These are phyloP conservation scores for Smittia aterrima DNA, from an alignment of 2,888 invertebrate genomes.

Conservation along the genomic window DNA sequence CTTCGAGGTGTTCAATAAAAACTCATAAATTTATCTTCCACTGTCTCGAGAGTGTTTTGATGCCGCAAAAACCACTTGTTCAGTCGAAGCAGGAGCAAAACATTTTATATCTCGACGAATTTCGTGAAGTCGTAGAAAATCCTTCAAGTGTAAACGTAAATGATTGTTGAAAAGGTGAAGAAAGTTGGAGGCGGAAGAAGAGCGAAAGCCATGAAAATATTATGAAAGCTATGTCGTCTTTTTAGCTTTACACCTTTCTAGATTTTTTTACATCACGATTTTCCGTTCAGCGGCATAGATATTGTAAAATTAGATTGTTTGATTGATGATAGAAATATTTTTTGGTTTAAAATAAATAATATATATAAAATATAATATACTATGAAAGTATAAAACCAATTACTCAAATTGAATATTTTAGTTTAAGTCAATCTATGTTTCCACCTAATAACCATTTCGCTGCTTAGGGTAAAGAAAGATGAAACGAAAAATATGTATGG, in stretches of 20 bases:
- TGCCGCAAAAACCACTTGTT: slow-evolving; percentile 21
- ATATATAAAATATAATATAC: too few relatives aligned
- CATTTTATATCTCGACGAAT: slow-evolving; percentile 14
- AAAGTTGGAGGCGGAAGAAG: slow-evolving; percentile 1
- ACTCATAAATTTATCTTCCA: slow-evolving; percentile 21
- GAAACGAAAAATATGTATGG: slow-evolving; percentile 22
- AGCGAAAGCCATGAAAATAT: slow-evolving; percentile 14
- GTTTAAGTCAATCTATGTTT: not conserved
- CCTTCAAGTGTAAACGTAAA: slow-evolving; percentile 3
- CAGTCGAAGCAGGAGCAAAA: not conserved
- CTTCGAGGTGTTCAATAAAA: slow-evolving; percentile 21
- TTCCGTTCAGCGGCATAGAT: not conserved
- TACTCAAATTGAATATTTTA: too few relatives aligned
- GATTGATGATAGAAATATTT: too few relatives aligned
- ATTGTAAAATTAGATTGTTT: too few relatives aligned
- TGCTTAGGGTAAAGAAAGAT: not conserved
- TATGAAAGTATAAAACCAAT: too few relatives aligned
- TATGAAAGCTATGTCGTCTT: not conserved
- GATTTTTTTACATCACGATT: not conserved
- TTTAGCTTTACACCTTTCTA: not conserved
- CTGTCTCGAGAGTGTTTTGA: not conserved
- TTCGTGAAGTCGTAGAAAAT: not conserved
- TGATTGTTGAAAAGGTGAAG: not conserved
- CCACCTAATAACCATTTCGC: slow-evolving; percentile 3
- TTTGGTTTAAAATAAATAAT: too few relatives aligned